Evolutionary conservation across 2,113 vertebrate genomes (phyloP), one percentile per base, ranked within the genome.

Genomic region (Peucedramus taeniatus): DNA sequence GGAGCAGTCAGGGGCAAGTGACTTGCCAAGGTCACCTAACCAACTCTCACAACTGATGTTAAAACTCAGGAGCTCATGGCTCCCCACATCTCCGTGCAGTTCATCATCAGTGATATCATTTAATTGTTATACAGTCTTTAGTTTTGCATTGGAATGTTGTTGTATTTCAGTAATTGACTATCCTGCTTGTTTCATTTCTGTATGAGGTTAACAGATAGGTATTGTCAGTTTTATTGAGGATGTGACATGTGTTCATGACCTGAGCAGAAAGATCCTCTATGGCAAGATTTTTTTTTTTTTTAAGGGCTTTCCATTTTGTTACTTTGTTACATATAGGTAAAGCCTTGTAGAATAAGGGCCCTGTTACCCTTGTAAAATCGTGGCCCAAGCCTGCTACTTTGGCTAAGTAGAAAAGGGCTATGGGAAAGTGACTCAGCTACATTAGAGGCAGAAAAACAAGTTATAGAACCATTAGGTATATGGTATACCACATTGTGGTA

Each of bases 401-500:
- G 15, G 15, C 35, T 31, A 18, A 53, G 28, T 23, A 40, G 49
- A 70, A 28, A 11, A 70, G 11, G 8, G 9, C 35, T 40, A 9
- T 51, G 49, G 11, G 28, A 71, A 53, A 40, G 37, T 53, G 28
- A 71, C 20, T 53, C 68, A 40, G 20, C 11, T 40, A 28, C 31
- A 40, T 31, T 53, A 31, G 28, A 40, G 15, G 28, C 4, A 71
- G 27, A 31, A 71, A 53, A 40, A 53, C 11, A 31, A 31, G 35
- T 13, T 39, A 31, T 13, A 23, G 16, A 40, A 31, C 49, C 8
- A 23, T 37, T 30, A 22, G 4, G 6, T 24, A 21, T 6, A n/a
- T n/a, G n/a, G n/a, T n/a, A n/a, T n/a, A n/a, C 31, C 35, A 31
- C 4, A 39, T 24, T 0, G 0, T 13, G 49, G 20, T 31, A 4